Percentiles rank a stretch among this genome's conserved stretches.
Conservation (phyloP, 53 echinoderm and acorn worm species). For the Stichopus horrens region DNA sequence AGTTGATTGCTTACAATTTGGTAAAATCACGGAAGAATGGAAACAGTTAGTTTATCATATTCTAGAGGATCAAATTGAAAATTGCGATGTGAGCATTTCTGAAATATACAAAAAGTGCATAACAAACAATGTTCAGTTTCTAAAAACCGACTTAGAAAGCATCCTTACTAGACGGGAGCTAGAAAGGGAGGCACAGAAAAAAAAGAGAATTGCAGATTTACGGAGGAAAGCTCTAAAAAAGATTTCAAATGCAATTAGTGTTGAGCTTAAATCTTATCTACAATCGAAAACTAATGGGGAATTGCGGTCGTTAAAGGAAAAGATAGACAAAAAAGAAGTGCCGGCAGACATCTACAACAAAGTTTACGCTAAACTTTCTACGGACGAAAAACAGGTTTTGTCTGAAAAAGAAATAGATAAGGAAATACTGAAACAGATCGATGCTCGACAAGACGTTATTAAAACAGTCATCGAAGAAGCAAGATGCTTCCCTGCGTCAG, state of each 20-base stretch:
- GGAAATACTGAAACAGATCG: slow-evolving; percentile 1
- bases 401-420: neutral
- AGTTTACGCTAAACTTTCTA: neutral
- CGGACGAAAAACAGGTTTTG: neutral
- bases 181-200: neutral
- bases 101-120: too few species aligned
- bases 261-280: neutral
- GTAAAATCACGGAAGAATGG: too few species aligned
- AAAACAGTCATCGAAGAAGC: neutral
- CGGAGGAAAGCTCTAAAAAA: neutral
- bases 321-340: neutral
- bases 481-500: neutral
- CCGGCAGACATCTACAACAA: neutral
- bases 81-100: too few species aligned
- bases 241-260: neutral
- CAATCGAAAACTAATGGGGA: neutral
- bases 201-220: neutral
- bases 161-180: neutral
- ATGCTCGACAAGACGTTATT: neutral
- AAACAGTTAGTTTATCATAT: too few species aligned
- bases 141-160: neutral
- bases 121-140: too few species aligned
- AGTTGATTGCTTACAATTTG: too few species aligned
- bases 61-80: too few species aligned
- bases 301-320: neutral